Evolutionary conservation across 2,797 vertebrate genomes (phyloP).

Genomic region (Darevskia mixta): DNA sequence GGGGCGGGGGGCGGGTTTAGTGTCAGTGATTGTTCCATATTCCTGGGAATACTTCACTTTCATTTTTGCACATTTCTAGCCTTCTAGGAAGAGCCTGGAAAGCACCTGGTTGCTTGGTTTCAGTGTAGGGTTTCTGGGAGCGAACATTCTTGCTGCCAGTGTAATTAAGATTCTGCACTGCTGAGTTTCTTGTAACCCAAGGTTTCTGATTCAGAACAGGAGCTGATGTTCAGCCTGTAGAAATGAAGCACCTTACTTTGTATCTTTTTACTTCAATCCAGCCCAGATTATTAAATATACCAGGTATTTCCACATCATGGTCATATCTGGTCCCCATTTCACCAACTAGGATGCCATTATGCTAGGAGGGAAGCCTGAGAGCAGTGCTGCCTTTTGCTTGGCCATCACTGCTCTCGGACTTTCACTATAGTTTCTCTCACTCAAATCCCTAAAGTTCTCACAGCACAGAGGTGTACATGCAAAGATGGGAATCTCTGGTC

Average conservation of each 20-base stretch:
- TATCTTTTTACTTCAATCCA: too few relatives aligned
- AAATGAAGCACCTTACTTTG: background rate
- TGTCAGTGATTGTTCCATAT: background rate
- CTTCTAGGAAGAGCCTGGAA: background rate
- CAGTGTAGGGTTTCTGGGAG: background rate
- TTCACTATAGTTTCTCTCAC: background rate
- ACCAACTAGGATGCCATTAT: background rate
- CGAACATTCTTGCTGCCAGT: background rate
- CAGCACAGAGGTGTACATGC: too few relatives aligned
- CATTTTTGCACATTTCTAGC: background rate
- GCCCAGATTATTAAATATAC: background rate
- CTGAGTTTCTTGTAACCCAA: background rate
- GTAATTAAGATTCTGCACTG: background rate
- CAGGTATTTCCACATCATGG: background rate
- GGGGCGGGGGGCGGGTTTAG: too few relatives aligned
- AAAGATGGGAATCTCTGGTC: too few relatives aligned
- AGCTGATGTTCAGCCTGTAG: background rate
- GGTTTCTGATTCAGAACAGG: background rate
- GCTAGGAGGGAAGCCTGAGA: background rate
- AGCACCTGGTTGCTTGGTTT: background rate
- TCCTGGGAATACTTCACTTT: background rate
- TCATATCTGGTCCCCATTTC: background rate
- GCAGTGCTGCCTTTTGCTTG: background rate
- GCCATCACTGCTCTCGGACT: background rate
- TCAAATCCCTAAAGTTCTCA: background rate